phyloP scores from a whole-genome alignment of 2,113 vertebrate species.

The Pachycephala philippinensis region DNA sequence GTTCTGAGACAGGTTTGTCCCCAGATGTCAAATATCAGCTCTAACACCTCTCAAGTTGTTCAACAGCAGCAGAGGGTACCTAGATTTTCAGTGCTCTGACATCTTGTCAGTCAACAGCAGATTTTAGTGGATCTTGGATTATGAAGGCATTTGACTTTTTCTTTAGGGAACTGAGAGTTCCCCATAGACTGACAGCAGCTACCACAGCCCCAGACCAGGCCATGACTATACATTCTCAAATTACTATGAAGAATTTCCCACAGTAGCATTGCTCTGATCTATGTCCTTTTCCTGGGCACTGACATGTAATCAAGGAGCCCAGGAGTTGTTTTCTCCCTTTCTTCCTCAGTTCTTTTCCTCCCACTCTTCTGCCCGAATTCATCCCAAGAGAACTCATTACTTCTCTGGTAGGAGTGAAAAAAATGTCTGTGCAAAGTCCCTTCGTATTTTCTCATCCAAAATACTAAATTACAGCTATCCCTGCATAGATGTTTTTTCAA shows the following conservation, averaged over 20 bases:
- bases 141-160: not conserved
- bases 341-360: not conserved
- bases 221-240: not conserved
- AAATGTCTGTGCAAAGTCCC: not conserved
- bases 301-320: not conserved
- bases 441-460: not conserved
- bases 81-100: not conserved
- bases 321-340: not conserved
- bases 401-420: not conserved
- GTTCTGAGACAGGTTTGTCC: not conserved
- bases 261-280: not conserved
- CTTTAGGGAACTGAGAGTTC: not conserved
- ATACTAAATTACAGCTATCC: not conserved
- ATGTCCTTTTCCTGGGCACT: not conserved
- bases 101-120: not conserved
- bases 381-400: not conserved
- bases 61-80: not conserved
- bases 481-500: not conserved
- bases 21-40: not conserved
- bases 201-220: not conserved
- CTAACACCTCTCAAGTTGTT: not conserved
- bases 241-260: not conserved
- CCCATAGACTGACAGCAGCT: not conserved
- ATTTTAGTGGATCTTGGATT: not conserved
- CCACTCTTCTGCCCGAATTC: not conserved